Conservation (phyloP, 2,113 vertebrate species). For the Ceyx margarethae region DNA sequence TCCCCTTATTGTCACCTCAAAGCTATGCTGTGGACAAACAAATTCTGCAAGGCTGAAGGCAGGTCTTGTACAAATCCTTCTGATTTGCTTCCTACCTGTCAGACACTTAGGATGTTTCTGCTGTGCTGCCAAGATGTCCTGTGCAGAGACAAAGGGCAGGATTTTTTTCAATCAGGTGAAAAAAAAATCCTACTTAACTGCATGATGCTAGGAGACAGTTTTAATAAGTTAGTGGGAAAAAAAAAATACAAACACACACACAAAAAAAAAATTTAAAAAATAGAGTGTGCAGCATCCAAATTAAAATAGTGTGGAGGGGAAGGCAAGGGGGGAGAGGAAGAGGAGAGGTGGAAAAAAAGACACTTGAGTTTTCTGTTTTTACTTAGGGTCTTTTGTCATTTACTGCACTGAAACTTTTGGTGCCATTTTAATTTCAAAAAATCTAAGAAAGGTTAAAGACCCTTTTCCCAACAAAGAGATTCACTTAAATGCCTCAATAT, state of each 20-base stretch:
- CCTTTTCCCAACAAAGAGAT: neutral
- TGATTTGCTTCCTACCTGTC: neutral
- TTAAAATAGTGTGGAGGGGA: fast-evolving
- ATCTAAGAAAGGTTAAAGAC: neutral
- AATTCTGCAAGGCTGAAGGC: neutral
- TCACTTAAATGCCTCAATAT: neutral
- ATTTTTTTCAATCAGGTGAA: neutral
- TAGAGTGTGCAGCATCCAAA: neutral
- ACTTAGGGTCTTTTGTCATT: neutral
- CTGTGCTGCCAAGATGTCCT: neutral
- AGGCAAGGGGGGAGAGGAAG: neutral
- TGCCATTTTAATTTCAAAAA: neutral
- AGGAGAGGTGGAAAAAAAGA: fast-evolving
- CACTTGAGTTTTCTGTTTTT: neutral
- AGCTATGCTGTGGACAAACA: neutral
- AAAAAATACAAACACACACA: neutral
- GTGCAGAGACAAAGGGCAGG: neutral
- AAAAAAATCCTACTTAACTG: neutral
- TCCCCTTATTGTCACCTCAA: neutral
- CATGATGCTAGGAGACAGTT: neutral
- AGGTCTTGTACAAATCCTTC: neutral
- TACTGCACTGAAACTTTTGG: neutral
- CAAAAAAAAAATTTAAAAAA: neutral
- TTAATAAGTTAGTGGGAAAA: neutral
- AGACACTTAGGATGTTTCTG: neutral